A percentile compares a stretch with the other conserved stretches of the same genome.
These are phyloP conservation scores for Murina feae DNA, from an alignment of 2,113 vertebrate species.

Conservation along the genomic window DNA sequence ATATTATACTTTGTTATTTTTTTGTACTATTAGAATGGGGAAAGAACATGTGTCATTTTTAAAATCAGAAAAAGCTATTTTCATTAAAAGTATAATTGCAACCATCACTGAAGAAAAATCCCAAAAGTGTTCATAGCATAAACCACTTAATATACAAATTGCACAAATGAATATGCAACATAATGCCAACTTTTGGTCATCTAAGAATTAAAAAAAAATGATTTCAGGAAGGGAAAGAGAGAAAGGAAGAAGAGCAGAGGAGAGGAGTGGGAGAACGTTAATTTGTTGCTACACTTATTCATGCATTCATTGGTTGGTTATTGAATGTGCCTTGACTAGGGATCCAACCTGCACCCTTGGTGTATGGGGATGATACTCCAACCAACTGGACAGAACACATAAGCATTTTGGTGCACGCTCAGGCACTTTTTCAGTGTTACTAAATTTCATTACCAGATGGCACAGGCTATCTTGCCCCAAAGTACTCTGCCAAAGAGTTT, in stretches of 20 bases:
- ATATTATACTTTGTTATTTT: not conserved
- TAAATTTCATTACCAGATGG: not conserved
- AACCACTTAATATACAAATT: not conserved
- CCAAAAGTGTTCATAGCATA: not conserved
- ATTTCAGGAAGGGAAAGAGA: no score
- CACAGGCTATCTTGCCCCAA: not conserved
- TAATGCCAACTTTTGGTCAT: not conserved
- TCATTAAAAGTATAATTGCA: not conserved
- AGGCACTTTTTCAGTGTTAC: not conserved
- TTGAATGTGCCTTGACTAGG: not conserved
- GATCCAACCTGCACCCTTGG: not conserved
- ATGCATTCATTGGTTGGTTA: not conserved
- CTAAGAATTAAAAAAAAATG: no score
- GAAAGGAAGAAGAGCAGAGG: no score
- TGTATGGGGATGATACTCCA: not conserved
- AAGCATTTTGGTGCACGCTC: not conserved
- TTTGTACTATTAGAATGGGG: not conserved
- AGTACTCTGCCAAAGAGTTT: not conserved
- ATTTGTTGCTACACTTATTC: not conserved
- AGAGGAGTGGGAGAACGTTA: not conserved
- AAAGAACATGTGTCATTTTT: not conserved
- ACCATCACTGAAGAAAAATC: not conserved
- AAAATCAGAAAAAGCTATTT: not conserved
- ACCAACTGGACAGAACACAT: not conserved
- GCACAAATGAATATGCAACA: not conserved